Evolutionary conservation across 1,140 invertebrate genomes (phyloP).

Genomic region (Asobara japonica): DNA sequence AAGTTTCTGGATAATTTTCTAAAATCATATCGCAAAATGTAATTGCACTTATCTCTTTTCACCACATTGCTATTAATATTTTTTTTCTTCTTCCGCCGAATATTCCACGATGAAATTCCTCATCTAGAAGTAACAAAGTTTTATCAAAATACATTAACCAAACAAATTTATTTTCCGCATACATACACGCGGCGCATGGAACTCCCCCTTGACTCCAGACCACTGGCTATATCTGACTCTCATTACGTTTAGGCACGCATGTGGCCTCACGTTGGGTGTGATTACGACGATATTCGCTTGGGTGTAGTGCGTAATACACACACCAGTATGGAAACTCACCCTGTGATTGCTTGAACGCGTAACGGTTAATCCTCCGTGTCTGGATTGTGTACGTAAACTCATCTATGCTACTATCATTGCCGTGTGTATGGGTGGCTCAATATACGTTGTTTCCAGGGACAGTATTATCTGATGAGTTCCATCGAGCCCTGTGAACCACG

Average conservation of each 20-base stretch:
- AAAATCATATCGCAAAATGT: too few species aligned
- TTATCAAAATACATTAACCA: conserved; percentile 13
- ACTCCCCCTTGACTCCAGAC: not conserved
- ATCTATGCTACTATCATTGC: not conserved
- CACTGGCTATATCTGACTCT: conserved; percentile 2
- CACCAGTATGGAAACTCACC: not conserved
- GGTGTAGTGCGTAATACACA: conserved; percentile 5
- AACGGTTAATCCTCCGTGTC: conserved; percentile 20
- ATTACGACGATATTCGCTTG: not conserved
- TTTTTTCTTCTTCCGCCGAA: not conserved
- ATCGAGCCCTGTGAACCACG: conserved; percentile 17
- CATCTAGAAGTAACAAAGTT: not conserved
- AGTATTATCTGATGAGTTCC: conserved; percentile 37
- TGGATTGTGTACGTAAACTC: not conserved
- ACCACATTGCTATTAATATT: too few species aligned
- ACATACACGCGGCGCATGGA: not conserved
- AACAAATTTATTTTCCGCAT: not conserved
- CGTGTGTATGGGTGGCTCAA: not conserved
- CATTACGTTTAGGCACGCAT: conserved; percentile 13
- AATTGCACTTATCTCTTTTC: too few species aligned
- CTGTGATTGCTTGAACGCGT: conserved; percentile 14
- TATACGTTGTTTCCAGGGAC: conserved; percentile 13
- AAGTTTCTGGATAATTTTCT: too few species aligned
- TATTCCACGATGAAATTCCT: not conserved
- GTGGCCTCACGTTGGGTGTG: conserved; percentile 4